Conservation (phyloP, 2,797 vertebrate species). For the Gadopsis marmoratus region DNA sequence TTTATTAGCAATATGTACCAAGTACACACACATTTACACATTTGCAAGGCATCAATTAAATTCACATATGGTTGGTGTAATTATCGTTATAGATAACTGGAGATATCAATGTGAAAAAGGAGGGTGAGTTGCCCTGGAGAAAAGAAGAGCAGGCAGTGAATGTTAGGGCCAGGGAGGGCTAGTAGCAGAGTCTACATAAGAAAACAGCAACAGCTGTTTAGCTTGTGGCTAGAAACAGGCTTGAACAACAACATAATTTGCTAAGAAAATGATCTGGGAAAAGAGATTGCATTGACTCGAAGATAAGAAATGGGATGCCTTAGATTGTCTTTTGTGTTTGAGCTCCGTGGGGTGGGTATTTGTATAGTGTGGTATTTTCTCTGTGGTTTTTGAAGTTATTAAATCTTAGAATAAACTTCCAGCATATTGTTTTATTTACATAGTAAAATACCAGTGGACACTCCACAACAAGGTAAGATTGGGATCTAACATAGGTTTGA, state of each 20-base stretch:
- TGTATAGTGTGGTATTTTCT: slow-evolving; percentile 12
- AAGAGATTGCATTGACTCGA: slow-evolving; percentile 71
- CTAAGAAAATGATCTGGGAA: slow-evolving; percentile 80
- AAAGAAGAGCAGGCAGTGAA: slow-evolving; percentile 72
- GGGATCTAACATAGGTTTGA: background rate
- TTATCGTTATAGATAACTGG: slow-evolving; percentile 81
- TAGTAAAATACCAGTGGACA: background rate
- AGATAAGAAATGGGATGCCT: slow-evolving; percentile 69
- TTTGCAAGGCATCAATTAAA: slow-evolving; percentile 78
- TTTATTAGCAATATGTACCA: slow-evolving; percentile 73
- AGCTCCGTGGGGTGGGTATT: slow-evolving; percentile 23
- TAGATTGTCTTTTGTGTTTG: slow-evolving; percentile 26
- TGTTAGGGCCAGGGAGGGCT: slow-evolving; percentile 76
- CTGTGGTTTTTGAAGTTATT: background rate
- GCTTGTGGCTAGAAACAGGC: slow-evolving; percentile 85
- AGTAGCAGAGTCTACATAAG: slow-evolving; percentile 75
- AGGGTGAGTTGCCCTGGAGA: slow-evolving; percentile 74
- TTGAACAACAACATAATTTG: slow-evolving; percentile 84
- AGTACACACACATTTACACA: slow-evolving; percentile 82
- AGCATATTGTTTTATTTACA: slow-evolving; percentile 19
- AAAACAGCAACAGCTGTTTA: slow-evolving; percentile 90
- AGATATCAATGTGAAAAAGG: slow-evolving; percentile 68
- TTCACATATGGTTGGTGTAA: slow-evolving; percentile 83
- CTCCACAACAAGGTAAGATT: background rate
- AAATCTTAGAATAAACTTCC: slow-evolving; percentile 7